A percentile compares a stretch with the other conserved stretches of the same genome.
phyloP scores from a whole-genome alignment of 2,797 vertebrate species.

The Amblyopsis hoosieri region DNA sequence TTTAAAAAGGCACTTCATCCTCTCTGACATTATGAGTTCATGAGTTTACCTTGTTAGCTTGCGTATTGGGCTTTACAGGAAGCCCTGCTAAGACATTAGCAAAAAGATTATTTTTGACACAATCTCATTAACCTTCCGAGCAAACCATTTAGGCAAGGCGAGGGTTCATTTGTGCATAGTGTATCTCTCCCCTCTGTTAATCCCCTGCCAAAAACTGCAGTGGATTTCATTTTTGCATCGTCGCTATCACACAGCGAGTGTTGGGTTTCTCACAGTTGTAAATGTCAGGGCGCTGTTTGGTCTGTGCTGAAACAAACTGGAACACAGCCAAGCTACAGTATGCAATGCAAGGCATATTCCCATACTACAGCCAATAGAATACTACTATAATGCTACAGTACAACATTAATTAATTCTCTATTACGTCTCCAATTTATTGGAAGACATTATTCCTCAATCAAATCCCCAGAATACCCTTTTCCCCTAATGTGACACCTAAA shows the following conservation, averaged over 20 bases:
- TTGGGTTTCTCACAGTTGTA: no score
- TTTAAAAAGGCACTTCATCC: background rate
- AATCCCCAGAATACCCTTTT: conserved; percentile 23
- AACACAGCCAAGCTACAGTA: no score
- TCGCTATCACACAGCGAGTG: no score
- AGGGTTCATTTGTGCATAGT: no score
- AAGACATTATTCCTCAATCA: conserved; percentile 32
- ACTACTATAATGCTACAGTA: no score
- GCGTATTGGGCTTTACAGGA: background rate
- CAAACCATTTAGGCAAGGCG: background rate
- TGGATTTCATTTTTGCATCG: no score
- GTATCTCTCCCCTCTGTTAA: no score
- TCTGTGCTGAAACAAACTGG: no score
- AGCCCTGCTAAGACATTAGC: background rate
- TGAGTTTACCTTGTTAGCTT: background rate
- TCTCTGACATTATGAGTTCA: background rate
- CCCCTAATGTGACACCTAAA: conserved; percentile 21
- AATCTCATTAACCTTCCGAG: background rate
- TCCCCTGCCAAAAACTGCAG: no score
- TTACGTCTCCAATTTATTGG: conserved; percentile 16
- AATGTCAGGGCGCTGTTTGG: no score
- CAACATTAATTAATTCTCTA: background rate
- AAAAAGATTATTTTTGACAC: background rate
- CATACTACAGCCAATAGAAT: no score
- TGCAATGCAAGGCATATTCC: no score